Evolutionary conservation across 2,797 vertebrate genomes (phyloP).

Genomic region (Semotilus atromaculatus): DNA sequence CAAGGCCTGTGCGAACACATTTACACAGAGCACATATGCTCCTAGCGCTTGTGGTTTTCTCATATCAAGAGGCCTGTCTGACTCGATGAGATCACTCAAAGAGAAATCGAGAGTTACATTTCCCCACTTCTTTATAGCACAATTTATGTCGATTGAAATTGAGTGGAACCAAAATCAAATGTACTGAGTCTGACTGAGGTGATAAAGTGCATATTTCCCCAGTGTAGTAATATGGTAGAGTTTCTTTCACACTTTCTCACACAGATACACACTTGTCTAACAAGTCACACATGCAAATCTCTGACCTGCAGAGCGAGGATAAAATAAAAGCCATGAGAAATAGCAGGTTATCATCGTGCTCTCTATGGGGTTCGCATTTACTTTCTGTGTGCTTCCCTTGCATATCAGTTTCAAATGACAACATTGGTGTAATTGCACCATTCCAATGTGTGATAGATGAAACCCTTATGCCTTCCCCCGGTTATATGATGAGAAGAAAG

Average conservation of each 20-base stretch:
- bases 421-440: slow-evolving; percentile 55
- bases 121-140: slow-evolving; percentile 58
- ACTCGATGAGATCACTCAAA: slow-evolving; percentile 59
- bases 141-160: slow-evolving; percentile 73
- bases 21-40: slow-evolving; percentile 48
- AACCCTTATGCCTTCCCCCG: slow-evolving; percentile 46
- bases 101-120: slow-evolving; percentile 66
- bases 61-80: slow-evolving; percentile 57
- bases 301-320: slow-evolving; percentile 45
- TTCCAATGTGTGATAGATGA: slow-evolving; percentile 57
- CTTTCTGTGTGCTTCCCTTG: slow-evolving; percentile 52
- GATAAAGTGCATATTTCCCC: slow-evolving; percentile 76
- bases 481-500: slow-evolving; percentile 50
- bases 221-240: slow-evolving; percentile 68
- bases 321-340: slow-evolving; percentile 52
- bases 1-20: slow-evolving; percentile 52
- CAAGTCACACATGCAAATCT: slow-evolving; percentile 34
- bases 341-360: slow-evolving; percentile 39
- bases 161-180: slow-evolving; percentile 72
- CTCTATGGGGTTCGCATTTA: slow-evolving; percentile 43
- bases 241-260: slow-evolving; percentile 40
- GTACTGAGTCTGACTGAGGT: slow-evolving; percentile 62
- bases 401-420: slow-evolving; percentile 55
- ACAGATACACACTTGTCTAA: slow-evolving; percentile 48
- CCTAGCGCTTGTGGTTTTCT: slow-evolving; percentile 48